phyloP scores from a whole-genome alignment of 2,888 invertebrate species.

The Hirtodrosophila cameraria region DNA sequence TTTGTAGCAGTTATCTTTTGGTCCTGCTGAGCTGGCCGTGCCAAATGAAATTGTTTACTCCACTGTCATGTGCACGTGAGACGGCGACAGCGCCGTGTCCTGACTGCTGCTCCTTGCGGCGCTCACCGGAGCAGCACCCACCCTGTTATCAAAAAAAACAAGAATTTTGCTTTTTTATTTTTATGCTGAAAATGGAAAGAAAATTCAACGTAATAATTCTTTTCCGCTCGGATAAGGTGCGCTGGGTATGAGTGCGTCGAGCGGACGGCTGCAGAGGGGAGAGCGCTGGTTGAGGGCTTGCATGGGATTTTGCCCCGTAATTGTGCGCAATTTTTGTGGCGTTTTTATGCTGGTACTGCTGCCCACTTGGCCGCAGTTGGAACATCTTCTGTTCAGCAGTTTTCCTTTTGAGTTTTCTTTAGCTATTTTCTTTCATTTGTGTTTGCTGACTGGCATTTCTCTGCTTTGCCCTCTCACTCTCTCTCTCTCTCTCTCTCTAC shows the following conservation, averaged over 20 bases:
- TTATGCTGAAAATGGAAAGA: constrained; percentile 46
- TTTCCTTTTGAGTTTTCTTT: constrained; percentile 36
- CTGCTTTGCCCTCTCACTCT: background rate
- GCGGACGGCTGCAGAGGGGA: too few relatives aligned
- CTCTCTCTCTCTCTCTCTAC: background rate
- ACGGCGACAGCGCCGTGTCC: constrained; percentile 55
- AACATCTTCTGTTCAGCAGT: constrained; percentile 50
- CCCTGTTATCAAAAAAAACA: constrained; percentile 76
- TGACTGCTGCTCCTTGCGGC: constrained; percentile 48
- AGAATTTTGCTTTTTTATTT: constrained; percentile 53
- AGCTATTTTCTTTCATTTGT: constrained; percentile 28
- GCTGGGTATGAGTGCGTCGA: constrained; percentile 7
- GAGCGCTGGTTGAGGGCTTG: constrained; percentile 2
- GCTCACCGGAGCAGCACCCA: constrained; percentile 30
- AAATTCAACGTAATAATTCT: constrained; percentile 80
- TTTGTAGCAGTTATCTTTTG: constrained; percentile 75
- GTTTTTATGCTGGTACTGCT: too few relatives aligned
- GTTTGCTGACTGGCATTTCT: constrained; percentile 20
- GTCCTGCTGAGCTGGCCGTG: constrained; percentile 67
- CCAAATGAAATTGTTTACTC: constrained; percentile 79
- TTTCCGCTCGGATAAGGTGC: constrained; percentile 79
- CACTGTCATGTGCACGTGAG: constrained; percentile 78
- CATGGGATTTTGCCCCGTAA: constrained; percentile 49
- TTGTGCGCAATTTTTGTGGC: constrained; percentile 69
- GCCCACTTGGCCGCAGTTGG: constrained; percentile 40